Percentiles rank a stretch among this genome's conserved stretches.
phyloP scores from a whole-genome alignment of 1,140 invertebrate genomes.

The Hyles vespertilio region DNA sequence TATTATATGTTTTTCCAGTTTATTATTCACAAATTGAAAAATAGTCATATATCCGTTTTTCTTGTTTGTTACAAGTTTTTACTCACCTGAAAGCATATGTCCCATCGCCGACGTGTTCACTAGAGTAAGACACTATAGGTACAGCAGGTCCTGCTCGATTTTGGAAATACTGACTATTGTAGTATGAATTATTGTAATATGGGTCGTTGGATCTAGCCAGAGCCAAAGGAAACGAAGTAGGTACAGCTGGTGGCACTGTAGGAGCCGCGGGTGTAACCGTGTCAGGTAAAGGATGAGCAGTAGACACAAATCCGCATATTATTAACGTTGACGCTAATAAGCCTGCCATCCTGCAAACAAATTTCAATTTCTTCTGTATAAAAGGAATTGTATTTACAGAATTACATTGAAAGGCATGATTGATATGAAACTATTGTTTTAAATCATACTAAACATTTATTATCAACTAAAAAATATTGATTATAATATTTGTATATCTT shows the following conservation, averaged over 20 bases:
- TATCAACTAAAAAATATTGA: too few relatives aligned
- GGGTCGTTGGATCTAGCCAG: slow-evolving; percentile 15
- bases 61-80: neutral
- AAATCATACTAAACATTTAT: too few relatives aligned
- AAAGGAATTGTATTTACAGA: too few relatives aligned
- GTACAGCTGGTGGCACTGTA: slow-evolving; percentile 4
- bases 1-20: too few relatives aligned
- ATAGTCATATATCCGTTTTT: too few relatives aligned
- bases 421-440: too few relatives aligned
- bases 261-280: slow-evolving; percentile 6
- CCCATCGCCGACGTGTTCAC: slow-evolving; percentile 53
- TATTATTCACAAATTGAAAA: too few relatives aligned
- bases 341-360: neutral
- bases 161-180: slow-evolving; percentile 26
- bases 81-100: slow-evolving; percentile 63
- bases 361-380: too few relatives aligned
- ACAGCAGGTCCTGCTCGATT: slow-evolving; percentile 35
- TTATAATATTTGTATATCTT: too few relatives aligned
- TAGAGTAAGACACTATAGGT: slow-evolving; percentile 59
- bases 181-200: slow-evolving; percentile 9
- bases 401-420: neutral
- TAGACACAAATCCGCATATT: too few relatives aligned
- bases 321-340: neutral
- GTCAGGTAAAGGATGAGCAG: neutral
- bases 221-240: slow-evolving; percentile 8